Conservation (phyloP, 1,140 invertebrate species). For the Drosophila saltans region DNA sequence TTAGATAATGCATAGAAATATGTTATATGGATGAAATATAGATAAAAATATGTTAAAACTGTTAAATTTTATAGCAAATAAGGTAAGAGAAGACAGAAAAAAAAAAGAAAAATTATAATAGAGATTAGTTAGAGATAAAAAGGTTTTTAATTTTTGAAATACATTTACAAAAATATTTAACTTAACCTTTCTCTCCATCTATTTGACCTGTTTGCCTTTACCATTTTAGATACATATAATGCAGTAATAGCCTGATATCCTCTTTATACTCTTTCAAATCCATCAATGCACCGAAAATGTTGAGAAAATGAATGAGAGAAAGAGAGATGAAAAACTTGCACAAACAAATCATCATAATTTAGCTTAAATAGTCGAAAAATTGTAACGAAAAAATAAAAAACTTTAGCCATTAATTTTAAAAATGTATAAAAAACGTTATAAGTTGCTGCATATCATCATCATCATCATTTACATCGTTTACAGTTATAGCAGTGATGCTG, state of each 20-base stretch:
- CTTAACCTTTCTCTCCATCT: no score
- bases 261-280: no score
- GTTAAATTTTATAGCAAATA: neutral
- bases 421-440: conserved; percentile 52
- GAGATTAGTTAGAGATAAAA: no score
- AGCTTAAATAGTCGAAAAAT: conserved; percentile 52
- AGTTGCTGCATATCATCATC: conserved; percentile 26
- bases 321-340: neutral
- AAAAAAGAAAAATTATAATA: no score
- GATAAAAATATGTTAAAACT: conserved; percentile 8
- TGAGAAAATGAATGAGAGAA: neutral
- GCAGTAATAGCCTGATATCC: no score
- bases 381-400: conserved; percentile 32
- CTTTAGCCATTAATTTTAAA: conserved; percentile 60
- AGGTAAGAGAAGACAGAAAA: neutral
- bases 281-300: no score
- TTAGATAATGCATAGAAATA: conserved; percentile 19
- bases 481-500: conserved; percentile 1
- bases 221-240: no score
- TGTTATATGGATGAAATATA: conserved; percentile 10
- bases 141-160: no score
- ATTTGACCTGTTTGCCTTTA: no score
- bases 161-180: no score
- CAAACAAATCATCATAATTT: conserved; percentile 58
- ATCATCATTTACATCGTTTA: conserved; percentile 20